Evolutionary conservation across 2,888 invertebrate genomes (phyloP).

Genomic region (Oligia fasciuncula): DNA sequence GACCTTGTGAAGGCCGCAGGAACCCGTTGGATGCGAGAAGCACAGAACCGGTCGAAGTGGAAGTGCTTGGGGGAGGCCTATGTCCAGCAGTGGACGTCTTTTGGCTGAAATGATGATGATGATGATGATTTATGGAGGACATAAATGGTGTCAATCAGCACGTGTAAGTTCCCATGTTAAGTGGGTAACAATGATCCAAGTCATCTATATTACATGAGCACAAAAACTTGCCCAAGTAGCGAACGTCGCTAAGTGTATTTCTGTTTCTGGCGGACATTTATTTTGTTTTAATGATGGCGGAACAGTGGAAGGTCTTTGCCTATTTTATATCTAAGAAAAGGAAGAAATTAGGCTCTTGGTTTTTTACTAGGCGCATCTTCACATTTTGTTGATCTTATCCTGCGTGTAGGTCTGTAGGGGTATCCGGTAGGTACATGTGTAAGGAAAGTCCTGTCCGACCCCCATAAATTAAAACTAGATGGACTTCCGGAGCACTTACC

Average conservation of each 20-base stretch:
- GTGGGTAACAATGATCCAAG: conserved; percentile 25
- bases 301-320: not conserved
- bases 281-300: not conserved
- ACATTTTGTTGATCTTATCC: not conserved
- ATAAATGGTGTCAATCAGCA: conserved; percentile 40
- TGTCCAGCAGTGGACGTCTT: too few species aligned
- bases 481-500: conserved; percentile 36
- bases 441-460: conserved; percentile 16
- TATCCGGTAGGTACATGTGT: conserved; percentile 15
- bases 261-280: not conserved
- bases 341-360: too few species aligned
- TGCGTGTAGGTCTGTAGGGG: not conserved
- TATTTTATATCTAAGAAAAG: not conserved
- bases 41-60: too few species aligned
- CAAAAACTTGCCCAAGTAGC: conserved; percentile 4
- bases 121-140: conserved; percentile 18
- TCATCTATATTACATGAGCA: conserved; percentile 22
- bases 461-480: conserved; percentile 38
- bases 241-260: conserved; percentile 16
- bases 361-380: not conserved
- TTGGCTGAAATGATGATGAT: too few species aligned
- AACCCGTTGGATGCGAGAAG: too few species aligned
- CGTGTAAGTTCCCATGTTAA: conserved; percentile 41
- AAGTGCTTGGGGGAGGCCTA: too few species aligned
- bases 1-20: too few species aligned